Evolutionary conservation across 2,888 invertebrate genomes (phyloP).

Genomic region (Acholoe squamosa): DNA sequence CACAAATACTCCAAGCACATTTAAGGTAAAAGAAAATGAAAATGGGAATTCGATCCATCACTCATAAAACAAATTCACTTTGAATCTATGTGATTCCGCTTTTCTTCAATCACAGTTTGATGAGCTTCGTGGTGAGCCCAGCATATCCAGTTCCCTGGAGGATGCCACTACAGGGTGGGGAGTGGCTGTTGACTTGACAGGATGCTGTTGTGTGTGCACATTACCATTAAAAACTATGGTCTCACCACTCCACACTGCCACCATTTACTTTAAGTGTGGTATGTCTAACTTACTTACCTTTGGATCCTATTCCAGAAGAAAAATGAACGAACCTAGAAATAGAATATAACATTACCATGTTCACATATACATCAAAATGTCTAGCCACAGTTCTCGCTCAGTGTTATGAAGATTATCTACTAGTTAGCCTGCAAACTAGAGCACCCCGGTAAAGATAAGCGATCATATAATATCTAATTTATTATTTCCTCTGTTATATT

Average conservation of each 20-base stretch:
- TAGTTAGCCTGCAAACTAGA: no score
- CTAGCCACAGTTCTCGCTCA: no score
- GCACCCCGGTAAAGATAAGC: background rate
- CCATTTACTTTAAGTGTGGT: conserved; percentile 76
- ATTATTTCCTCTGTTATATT: background rate
- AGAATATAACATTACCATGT: no score
- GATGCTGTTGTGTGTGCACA: conserved; percentile 71
- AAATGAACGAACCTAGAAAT: no score
- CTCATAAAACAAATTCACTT: no score
- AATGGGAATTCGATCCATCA: no score
- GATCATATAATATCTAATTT: background rate
- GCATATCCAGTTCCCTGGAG: background rate
- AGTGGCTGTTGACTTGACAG: conserved; percentile 63
- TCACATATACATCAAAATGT: no score
- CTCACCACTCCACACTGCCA: conserved; percentile 74
- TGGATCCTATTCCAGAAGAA: no score
- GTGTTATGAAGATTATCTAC: no score
- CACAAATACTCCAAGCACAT: no score
- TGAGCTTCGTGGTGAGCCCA: background rate
- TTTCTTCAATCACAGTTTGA: background rate
- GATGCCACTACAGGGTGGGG: conserved; percentile 71
- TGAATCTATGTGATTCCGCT: no score
- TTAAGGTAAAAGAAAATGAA: no score
- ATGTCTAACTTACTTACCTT: background rate
- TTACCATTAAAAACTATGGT: conserved; percentile 72